These are phyloP conservation scores for Nettapus auritus DNA, from an alignment of 2,113 vertebrate species.

Conservation along the genomic window DNA sequence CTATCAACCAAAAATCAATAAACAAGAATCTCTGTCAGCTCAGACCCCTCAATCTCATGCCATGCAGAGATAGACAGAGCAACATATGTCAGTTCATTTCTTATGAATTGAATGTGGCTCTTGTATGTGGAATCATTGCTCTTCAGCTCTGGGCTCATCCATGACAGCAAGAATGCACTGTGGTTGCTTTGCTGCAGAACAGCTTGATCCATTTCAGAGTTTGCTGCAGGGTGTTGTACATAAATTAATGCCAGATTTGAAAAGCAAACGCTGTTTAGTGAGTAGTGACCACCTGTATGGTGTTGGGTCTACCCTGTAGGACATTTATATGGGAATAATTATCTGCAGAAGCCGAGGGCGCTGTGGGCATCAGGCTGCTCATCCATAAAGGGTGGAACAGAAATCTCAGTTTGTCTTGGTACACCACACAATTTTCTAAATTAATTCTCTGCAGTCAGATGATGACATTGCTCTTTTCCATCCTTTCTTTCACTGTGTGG, in stretches of 20 bases:
- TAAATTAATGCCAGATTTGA: not conserved
- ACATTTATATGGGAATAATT: not conserved
- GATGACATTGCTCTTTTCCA: not conserved
- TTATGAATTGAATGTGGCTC: not conserved
- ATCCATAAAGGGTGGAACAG: not conserved
- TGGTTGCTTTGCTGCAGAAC: not conserved
- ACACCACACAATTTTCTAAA: not conserved
- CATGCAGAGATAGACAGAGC: not conserved
- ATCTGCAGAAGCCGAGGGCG: not conserved
- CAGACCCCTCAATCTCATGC: not conserved
- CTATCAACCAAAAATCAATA: not conserved
- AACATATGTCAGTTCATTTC: not conserved
- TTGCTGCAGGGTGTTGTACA: not conserved
- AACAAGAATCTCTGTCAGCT: not conserved
- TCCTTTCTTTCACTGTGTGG: not conserved
- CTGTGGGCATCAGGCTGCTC: not conserved
- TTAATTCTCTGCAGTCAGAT: not conserved
- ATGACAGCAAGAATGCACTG: fast-evolving
- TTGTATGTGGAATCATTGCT: not conserved
- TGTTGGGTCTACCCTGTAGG: not conserved
- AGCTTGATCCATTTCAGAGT: not conserved
- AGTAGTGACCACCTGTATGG: not conserved
- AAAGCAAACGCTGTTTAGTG: not conserved
- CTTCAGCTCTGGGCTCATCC: not conserved
- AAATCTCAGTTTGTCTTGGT: not conserved